phyloP scores from a whole-genome alignment of 2,113 vertebrate species.

The Crotalus helleri region DNA sequence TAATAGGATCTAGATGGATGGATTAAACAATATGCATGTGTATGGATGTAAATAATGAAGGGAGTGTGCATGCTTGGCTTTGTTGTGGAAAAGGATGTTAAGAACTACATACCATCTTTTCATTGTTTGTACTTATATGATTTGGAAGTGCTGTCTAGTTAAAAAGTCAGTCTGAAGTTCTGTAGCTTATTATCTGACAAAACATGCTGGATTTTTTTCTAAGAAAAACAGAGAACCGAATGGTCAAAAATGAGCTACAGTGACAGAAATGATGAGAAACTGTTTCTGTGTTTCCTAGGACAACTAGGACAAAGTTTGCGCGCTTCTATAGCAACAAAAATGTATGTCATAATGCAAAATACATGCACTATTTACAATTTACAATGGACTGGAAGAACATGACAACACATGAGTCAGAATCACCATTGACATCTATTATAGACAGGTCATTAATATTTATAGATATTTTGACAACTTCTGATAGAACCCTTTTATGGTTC shows the following conservation, averaged over 20 bases:
- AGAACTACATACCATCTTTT: not conserved
- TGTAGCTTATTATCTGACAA: not conserved
- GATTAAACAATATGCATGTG: not conserved
- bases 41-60: not conserved
- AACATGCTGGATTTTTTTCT: not conserved
- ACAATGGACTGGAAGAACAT: not conserved
- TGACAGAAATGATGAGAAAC: constrained; percentile 33
- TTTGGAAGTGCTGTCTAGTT: not conserved
- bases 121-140: not conserved
- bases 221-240: constrained; percentile 32
- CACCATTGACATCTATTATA: not conserved
- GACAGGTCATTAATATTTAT: not conserved
- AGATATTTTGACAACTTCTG: fast-evolving
- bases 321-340: constrained; percentile 57
- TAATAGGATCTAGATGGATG: not conserved
- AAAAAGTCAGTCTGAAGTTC: not conserved
- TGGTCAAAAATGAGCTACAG: constrained; percentile 14
- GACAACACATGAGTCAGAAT: constrained; percentile 37
- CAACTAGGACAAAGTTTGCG: constrained; percentile 58
- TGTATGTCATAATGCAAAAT: constrained; percentile 55
- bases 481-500: not conserved
- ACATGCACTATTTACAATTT: constrained; percentile 31
- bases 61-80: not conserved
- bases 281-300: constrained; percentile 61
- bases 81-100: not conserved